Percentiles rank a stretch among this genome's conserved stretches.
These are phyloP conservation scores for Pristionchus arcanus DNA, from an alignment of 2,888 invertebrate genomes.

Conservation along the genomic window DNA sequence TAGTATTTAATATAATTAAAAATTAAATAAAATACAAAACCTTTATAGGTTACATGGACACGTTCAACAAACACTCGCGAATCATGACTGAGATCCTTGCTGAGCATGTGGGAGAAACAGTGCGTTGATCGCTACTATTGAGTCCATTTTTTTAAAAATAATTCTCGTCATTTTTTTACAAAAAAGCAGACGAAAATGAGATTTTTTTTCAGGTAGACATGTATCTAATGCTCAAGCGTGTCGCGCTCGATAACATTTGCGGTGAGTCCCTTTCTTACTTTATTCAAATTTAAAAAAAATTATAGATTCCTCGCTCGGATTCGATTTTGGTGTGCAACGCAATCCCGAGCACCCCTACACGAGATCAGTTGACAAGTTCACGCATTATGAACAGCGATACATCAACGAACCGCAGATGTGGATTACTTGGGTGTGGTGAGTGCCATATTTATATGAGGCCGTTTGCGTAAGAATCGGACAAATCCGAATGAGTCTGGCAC, in stretches of 20 bases:
- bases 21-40: no score
- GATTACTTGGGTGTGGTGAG: not conserved
- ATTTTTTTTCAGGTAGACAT: slow-evolving; percentile 70
- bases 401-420: slow-evolving; percentile 45
- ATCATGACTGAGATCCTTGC: not conserved
- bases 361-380: slow-evolving; percentile 59
- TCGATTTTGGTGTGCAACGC: slow-evolving; percentile 57
- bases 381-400: slow-evolving; percentile 54
- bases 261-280: not conserved
- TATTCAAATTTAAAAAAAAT: no score
- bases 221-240: slow-evolving; percentile 80
- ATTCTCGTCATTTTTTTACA: no score
- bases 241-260: slow-evolving; percentile 80
- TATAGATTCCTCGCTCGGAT: slow-evolving; percentile 60
- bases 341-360: slow-evolving; percentile 59
- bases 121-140: not conserved
- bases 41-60: slow-evolving; percentile 22
- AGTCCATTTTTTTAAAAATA: no score
- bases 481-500: no score
- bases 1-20: not conserved
- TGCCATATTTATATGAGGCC: no score
- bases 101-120: not conserved
- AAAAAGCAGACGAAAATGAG: no score
- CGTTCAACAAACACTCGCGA: slow-evolving; percentile 50
- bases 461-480: no score